Conservation (phyloP, 1,140 invertebrate species). For the Aleiodes sp. region DNA sequence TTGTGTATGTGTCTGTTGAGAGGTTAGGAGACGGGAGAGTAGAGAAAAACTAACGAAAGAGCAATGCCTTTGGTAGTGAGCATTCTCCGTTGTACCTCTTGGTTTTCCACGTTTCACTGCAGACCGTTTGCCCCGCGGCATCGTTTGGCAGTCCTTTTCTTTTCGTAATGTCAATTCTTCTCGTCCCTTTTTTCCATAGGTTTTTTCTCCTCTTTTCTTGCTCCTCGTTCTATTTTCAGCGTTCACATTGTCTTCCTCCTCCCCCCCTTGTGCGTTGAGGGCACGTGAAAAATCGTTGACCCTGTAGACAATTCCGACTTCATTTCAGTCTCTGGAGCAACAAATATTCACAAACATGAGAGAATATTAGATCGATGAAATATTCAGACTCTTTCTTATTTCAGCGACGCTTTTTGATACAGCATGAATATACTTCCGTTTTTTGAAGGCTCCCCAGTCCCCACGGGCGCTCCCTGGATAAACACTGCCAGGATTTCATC, state of each 20-base stretch:
- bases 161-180: conserved; percentile 15
- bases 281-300: conserved; percentile 16
- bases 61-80: not conserved
- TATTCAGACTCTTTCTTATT: not conserved
- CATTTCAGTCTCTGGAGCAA: conserved; percentile 14
- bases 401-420: not conserved
- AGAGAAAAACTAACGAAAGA: not conserved
- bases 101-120: not conserved
- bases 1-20: too few species aligned
- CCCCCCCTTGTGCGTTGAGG: not conserved
- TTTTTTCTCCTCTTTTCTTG: not conserved
- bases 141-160: conserved; percentile 20
- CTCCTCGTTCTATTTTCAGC: conserved; percentile 8
- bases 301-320: conserved; percentile 19
- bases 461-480: not conserved
- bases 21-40: too few species aligned
- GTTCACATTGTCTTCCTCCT: not conserved
- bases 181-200: too few species aligned
- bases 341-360: not conserved
- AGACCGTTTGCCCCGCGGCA: conserved; percentile 3
- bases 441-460: too few species aligned
- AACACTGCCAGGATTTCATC: conserved; percentile 27
- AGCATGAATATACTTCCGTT: not conserved
- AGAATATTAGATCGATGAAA: conserved; percentile 22
- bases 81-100: not conserved